phyloP scores from a whole-genome alignment of 2,888 invertebrate species.

The Xanthia togata region DNA sequence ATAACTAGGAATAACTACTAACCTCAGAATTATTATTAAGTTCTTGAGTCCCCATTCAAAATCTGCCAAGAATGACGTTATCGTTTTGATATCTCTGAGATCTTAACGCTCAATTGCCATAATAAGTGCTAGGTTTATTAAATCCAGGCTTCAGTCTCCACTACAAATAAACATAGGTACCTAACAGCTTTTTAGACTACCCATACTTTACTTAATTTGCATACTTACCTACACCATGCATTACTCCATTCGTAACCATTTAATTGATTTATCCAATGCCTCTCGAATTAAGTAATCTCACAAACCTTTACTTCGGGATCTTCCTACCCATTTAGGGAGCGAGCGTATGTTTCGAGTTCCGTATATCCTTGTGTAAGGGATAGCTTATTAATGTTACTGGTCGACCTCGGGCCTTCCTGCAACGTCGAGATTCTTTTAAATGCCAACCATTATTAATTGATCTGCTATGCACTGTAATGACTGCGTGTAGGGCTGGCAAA shows the following conservation, averaged over 20 bases:
- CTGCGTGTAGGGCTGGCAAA: slow-evolving; percentile 32
- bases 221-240: not conserved
- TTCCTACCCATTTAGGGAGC: slow-evolving; percentile 39
- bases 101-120: not conserved
- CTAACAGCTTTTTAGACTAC: not conserved
- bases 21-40: too few relatives aligned
- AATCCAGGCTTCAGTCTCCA: not conserved
- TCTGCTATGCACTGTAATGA: slow-evolving; percentile 27
- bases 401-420: slow-evolving; percentile 77
- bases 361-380: slow-evolving; percentile 63
- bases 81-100: not conserved
- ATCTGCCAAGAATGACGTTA: not conserved
- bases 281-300: not conserved
- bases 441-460: slow-evolving; percentile 71
- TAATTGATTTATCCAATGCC: not conserved
- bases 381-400: slow-evolving; percentile 69
- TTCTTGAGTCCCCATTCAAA: not conserved
- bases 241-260: not conserved
- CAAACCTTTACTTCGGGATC: slow-evolving; percentile 28
- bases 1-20: too few relatives aligned
- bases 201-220: not conserved
- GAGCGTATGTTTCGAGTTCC: slow-evolving; percentile 38
- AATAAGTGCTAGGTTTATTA: not conserved
- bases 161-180: not conserved
- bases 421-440: slow-evolving; percentile 73